Conservation (phyloP, 2,113 vertebrate genomes). For the Actinemys pallida region DNA sequence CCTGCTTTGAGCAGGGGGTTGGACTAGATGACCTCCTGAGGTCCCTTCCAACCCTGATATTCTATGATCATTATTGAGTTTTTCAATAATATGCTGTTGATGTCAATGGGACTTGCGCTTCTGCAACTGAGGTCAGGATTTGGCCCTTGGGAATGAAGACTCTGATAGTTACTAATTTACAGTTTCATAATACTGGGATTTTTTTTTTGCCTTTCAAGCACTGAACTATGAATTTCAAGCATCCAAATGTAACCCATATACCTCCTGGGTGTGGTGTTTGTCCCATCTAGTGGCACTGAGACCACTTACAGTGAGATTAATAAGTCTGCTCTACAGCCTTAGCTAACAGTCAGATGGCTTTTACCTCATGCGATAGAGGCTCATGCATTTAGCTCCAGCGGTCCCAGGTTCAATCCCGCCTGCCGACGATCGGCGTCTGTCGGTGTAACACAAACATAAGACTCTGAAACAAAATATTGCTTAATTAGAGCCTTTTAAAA, state of each 20-base stretch:
- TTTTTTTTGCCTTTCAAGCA: neutral
- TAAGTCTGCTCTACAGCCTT: too few relatives aligned
- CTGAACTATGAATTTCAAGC: neutral
- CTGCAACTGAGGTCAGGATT: fast-evolving
- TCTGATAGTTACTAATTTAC: neutral
- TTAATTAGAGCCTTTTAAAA: neutral
- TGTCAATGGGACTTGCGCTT: fast-evolving
- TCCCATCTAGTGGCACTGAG: too few relatives aligned
- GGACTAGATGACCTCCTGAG: too few relatives aligned
- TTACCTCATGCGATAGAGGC: too few relatives aligned
- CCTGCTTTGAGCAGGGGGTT: too few relatives aligned
- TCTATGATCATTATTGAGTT: neutral
- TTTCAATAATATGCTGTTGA: neutral
- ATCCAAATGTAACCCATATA: neutral
- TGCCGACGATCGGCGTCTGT: neutral
- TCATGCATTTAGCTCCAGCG: too few relatives aligned
- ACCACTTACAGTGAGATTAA: too few relatives aligned
- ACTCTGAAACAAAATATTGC: neutral
- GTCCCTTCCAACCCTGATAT: too few relatives aligned
- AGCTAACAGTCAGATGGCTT: too few relatives aligned
- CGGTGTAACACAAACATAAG: fast-evolving
- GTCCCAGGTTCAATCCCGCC: too few relatives aligned
- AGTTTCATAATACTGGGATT: neutral
- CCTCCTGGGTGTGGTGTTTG: too few relatives aligned
- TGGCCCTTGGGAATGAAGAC: neutral